Evolutionary conservation across 92 coral and sea anemone species (phyloP).

Genomic region (Bergia puertoricense): DNA sequence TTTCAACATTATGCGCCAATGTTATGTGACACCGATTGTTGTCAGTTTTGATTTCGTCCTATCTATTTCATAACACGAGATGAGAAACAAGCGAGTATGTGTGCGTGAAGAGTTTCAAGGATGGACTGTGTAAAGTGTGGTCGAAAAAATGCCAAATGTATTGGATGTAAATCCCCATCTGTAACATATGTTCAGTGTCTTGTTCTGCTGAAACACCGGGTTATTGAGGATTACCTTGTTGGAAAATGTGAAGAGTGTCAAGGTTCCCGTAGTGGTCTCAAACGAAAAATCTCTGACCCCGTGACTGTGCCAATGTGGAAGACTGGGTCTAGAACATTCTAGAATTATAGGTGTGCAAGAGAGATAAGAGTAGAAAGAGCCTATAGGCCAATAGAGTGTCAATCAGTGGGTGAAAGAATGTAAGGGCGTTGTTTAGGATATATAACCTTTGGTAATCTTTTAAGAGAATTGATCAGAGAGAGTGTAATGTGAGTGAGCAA

Average conservation of each 20-base stretch:
- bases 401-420: too few relatives aligned
- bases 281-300: slow-evolving; percentile 48
- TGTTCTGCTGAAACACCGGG: slow-evolving; percentile 68
- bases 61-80: slow-evolving; percentile 34
- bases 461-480: too few relatives aligned
- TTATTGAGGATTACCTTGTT: slow-evolving; percentile 59
- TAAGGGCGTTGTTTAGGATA: too few relatives aligned
- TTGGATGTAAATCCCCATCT: slow-evolving; percentile 56
- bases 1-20: slow-evolving; percentile 31
- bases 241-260: slow-evolving; percentile 66
- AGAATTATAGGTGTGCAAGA: too few relatives aligned
- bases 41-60: slow-evolving; percentile 39
- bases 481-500: too few relatives aligned
- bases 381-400: too few relatives aligned
- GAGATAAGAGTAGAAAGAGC: too few relatives aligned
- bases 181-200: slow-evolving; percentile 60
- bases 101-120: slow-evolving; percentile 17
- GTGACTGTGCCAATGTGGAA: slow-evolving; percentile 13
- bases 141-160: slow-evolving; percentile 50
- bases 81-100: slow-evolving; percentile 31
- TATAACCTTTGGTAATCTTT: too few relatives aligned
- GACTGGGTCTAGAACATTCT: too few relatives aligned
- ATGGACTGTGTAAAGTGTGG: slow-evolving; percentile 61
- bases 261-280: slow-evolving; percentile 45
- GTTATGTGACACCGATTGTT: slow-evolving; percentile 37